Evolutionary conservation across 2,888 invertebrate species (phyloP).

Genomic region (Spodoptera exigua): DNA sequence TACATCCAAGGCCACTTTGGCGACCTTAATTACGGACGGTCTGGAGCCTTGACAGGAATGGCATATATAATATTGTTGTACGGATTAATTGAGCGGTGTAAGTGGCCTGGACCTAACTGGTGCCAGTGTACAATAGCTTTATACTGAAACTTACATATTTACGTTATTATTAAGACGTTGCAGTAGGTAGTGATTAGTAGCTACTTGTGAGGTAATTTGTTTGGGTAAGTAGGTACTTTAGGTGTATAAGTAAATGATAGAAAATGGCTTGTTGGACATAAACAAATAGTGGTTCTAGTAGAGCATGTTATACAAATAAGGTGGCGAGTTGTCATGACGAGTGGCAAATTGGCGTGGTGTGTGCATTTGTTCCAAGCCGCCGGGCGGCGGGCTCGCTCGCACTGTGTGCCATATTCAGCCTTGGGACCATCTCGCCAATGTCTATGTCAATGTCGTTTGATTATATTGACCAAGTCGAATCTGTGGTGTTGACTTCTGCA

Average conservation of each 20-base stretch:
- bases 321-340: conserved; percentile 77
- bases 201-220: background rate
- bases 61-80: conserved; percentile 64
- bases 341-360: conserved; percentile 83
- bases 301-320: conserved; percentile 81
- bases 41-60: conserved; percentile 70
- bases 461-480: conserved; percentile 28
- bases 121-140: conserved; percentile 1
- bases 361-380: conserved; percentile 78
- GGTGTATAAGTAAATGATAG: background rate
- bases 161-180: background rate
- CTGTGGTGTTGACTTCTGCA: background rate
- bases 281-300: conserved; percentile 70
- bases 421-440: conserved; percentile 68
- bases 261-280: conserved; percentile 54
- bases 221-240: background rate
- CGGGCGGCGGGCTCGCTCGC: conserved; percentile 52
- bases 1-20: conserved; percentile 81
- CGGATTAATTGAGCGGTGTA: conserved; percentile 58
- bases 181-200: background rate
- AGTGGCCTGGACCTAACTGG: conserved; percentile 16
- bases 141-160: conserved; percentile 1
- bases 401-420: conserved; percentile 75
- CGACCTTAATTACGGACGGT: conserved; percentile 79
- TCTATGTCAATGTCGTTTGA: conserved; percentile 75